These are phyloP conservation scores for Sceliomorpha sp. DNA, from an alignment of 2,888 invertebrate species.

Conservation along the genomic window DNA sequence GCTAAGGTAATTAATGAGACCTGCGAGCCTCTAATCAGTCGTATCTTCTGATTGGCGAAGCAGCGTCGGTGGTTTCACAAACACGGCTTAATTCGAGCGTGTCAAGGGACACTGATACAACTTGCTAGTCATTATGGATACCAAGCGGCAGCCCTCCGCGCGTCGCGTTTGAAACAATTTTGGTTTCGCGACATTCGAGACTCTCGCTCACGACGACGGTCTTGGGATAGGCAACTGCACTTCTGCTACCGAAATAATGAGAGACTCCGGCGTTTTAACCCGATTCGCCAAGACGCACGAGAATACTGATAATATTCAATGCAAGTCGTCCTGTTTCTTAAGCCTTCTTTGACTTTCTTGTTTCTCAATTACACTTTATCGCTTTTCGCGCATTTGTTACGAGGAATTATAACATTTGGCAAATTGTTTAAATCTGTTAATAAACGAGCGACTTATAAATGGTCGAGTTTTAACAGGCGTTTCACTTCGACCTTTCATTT, in stretches of 20 bases:
- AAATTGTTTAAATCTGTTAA: too few relatives aligned
- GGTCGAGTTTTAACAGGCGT: too few relatives aligned
- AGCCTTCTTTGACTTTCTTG: too few relatives aligned
- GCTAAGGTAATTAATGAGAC: conserved; percentile 73
- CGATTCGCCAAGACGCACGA: too few relatives aligned
- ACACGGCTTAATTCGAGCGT: conserved; percentile 70
- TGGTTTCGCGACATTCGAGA: conserved; percentile 22
- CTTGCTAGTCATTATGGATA: conserved; percentile 46
- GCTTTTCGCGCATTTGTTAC: too few relatives aligned
- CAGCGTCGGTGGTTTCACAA: conserved; percentile 63
- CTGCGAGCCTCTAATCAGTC: conserved; percentile 77
- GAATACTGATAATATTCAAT: too few relatives aligned
- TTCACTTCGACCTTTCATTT: neutral
- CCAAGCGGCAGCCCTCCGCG: conserved; percentile 10
- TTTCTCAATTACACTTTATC: too few relatives aligned
- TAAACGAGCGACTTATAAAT: too few relatives aligned
- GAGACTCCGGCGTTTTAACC: conserved; percentile 8
- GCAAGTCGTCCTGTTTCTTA: too few relatives aligned
- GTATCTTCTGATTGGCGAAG: conserved; percentile 72
- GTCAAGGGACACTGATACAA: conserved; percentile 54
- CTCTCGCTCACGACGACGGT: neutral
- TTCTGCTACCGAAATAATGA: conserved; percentile 8
- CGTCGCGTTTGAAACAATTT: conserved; percentile 20
- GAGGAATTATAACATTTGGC: too few relatives aligned
- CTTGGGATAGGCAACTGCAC: conserved; percentile 6